phyloP scores from a whole-genome alignment of 2,888 invertebrate species.

The Phyllotreta striolata region DNA sequence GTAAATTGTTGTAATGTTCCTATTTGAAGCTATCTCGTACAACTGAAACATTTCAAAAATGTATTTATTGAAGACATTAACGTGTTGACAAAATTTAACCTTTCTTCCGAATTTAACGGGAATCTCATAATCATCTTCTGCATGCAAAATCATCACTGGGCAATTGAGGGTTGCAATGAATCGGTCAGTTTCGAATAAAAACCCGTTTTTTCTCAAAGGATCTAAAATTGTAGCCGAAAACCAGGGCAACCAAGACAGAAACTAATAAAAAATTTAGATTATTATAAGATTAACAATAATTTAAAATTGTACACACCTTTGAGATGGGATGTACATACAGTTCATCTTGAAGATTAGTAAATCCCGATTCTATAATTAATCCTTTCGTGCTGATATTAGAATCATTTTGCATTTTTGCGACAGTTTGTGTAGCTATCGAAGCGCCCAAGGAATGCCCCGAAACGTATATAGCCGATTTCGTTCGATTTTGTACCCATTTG shows the following conservation, averaged over 20 bases:
- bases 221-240: conserved; percentile 79
- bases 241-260: conserved; percentile 81
- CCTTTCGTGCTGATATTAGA: conserved; percentile 45
- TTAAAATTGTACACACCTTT: conserved; percentile 44
- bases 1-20: conserved; percentile 38
- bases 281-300: conserved; percentile 1
- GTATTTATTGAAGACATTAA: not conserved
- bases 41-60: conserved; percentile 43
- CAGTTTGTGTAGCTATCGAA: conserved; percentile 52
- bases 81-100: conserved; percentile 65
- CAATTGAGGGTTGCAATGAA: conserved; percentile 71
- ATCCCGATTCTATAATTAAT: conserved; percentile 54
- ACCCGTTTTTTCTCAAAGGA: conserved; percentile 76
- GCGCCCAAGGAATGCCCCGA: conserved; percentile 59
- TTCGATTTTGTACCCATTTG: conserved; percentile 50
- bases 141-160: conserved; percentile 89
- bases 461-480: conserved; percentile 52
- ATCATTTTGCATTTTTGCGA: conserved; percentile 42
- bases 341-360: conserved; percentile 54
- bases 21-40: conserved; percentile 41
- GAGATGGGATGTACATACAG: conserved; percentile 52
- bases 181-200: conserved; percentile 81
- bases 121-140: conserved; percentile 88
- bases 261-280: conserved; percentile 10
- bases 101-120: conserved; percentile 81